Base-by-base conservation (phyloP, 2,113 vertebrate species). In the Chaetorhynchus papuensis region DNA sequence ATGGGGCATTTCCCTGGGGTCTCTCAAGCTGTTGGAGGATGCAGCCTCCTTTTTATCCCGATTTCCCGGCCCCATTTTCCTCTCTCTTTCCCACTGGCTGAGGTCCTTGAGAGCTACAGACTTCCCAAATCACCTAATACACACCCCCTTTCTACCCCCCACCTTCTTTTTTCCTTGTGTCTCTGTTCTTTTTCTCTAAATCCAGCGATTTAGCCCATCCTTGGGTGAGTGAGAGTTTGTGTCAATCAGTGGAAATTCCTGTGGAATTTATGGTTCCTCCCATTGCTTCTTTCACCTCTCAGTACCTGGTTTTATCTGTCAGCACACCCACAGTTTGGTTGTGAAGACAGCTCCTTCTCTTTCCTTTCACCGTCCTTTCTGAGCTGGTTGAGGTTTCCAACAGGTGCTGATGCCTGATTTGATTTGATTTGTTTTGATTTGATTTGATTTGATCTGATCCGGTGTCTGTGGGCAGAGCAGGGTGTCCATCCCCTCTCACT, bases 71-170 rank as follows among this genome's bases (percentile, higher is more conserved):
- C 4, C 1, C 47, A 18, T 65, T 64, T 53, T 49, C 22, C 16
- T 68, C 52, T 42, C 47, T 68, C 50, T 37, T 57, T 12, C n/a
- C 52, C 42, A 8, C 8, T 39, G 10, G 7, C 42, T 47, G n/a
- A 47, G n/a, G 28, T 33, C 7, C 17, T 39, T 33, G 17, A 57
- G 13, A 26, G n/a, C 33, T 26, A 3, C 57, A 60, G 35, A 23
- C 24, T 33, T 15, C 33, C 26, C 13, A 3, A 26, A 37, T 4
- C 0, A 1, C 13, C 21, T 3, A 15, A 54, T 6, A 56, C 17
- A 33, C 17, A 13, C 4, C 22, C 7, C 42, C 26, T 21, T 37
- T 27, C 30, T 28, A 20, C 5, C 10, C 10, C 13, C 13, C 10
- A 1, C 7, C 7, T 10, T 33, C 16, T 31, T 16, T 22, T n/a